Evolutionary conservation across 2,113 vertebrate genomes (phyloP).

Genomic region (Dendrocopos noguchii): DNA sequence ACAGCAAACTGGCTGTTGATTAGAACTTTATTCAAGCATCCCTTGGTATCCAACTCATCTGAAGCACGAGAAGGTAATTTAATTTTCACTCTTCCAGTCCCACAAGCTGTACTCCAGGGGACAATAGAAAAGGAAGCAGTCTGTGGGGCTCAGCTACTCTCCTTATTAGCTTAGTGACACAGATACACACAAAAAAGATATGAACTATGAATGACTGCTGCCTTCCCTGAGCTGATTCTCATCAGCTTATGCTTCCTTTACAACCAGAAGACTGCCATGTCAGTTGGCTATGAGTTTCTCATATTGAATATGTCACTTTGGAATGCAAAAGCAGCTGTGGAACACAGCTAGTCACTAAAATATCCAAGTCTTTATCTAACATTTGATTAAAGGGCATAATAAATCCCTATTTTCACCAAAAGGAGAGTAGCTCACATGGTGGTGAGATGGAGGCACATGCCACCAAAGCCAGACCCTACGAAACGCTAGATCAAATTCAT

Average conservation of each 20-base stretch:
- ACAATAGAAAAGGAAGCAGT: constrained; percentile 7
- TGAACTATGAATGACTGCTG: not conserved
- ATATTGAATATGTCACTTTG: not conserved
- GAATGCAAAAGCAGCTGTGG: not conserved
- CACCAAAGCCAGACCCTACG: not conserved
- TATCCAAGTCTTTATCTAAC: not conserved
- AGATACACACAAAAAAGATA: not conserved
- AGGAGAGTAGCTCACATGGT: not conserved
- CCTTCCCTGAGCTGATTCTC: not conserved
- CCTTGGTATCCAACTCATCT: constrained; percentile 39
- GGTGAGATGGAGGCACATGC: not conserved
- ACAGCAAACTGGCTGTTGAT: constrained; percentile 27
- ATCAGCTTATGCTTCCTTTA: not conserved
- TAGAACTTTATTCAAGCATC: constrained; percentile 46
- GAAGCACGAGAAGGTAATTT: constrained; percentile 56
- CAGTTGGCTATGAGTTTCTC: not conserved
- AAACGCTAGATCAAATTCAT: not conserved
- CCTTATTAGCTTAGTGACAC: not conserved
- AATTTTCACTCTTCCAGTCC: constrained; percentile 46
- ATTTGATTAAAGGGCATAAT: not conserved
- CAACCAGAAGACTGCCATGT: not conserved
- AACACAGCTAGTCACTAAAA: not conserved
- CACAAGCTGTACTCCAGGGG: not conserved
- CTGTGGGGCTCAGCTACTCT: constrained; percentile 1
- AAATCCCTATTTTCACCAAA: not conserved